Conservation (phyloP, 2,113 vertebrate species). For the Cryptomyrus ogoouensis region DNA sequence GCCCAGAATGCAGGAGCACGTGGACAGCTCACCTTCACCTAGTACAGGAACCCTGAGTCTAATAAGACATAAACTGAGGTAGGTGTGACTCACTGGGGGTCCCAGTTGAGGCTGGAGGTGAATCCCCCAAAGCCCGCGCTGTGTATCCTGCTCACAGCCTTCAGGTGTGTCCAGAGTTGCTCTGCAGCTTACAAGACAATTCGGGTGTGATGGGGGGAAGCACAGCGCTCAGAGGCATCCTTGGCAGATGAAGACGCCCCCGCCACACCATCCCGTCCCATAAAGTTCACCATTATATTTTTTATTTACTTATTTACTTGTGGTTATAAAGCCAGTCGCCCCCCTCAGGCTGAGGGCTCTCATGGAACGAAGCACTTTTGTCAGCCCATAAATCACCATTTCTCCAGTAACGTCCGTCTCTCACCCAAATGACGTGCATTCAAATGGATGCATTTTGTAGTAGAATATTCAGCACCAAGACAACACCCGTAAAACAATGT, state of each 20-base stretch:
- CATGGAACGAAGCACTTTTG: background rate
- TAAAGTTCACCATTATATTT: background rate
- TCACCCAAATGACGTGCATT: background rate
- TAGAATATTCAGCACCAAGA: background rate
- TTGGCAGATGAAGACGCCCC: background rate
- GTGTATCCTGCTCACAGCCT: background rate
- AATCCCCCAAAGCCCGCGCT: background rate
- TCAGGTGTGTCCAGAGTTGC: background rate
- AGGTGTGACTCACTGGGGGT: background rate
- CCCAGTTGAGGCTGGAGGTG: background rate
- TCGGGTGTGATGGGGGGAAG: background rate
- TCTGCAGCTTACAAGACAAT: background rate
- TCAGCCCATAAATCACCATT: background rate
- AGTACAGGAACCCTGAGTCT: background rate
- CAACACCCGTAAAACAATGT: background rate
- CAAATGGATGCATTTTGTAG: background rate
- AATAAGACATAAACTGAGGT: background rate
- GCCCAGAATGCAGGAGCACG: background rate
- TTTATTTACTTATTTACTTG: background rate
- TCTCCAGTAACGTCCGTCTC: background rate
- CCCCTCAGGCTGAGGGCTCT: background rate
- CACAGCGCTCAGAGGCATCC: background rate
- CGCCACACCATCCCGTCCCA: background rate
- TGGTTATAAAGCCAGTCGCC: background rate
- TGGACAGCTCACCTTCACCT: background rate